Percentiles rank a stretch among this genome's conserved stretches.
These are phyloP conservation scores for Tokudaia tokunoshimensis DNA, from an alignment of 2,797 vertebrate species.

Conservation along the genomic window DNA sequence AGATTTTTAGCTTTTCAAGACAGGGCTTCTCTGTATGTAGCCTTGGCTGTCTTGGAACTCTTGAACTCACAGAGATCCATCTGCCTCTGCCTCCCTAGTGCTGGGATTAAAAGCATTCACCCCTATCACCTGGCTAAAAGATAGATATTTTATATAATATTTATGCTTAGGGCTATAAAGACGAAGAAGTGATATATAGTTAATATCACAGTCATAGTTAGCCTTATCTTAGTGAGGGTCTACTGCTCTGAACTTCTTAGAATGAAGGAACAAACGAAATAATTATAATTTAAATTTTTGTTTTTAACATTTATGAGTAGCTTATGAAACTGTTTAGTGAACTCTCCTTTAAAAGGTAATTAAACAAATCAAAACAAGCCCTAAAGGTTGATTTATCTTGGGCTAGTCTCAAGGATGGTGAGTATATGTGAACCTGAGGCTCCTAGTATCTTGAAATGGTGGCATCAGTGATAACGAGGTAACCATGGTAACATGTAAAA, in stretches of 20 bases:
- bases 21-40: neutral
- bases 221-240: neutral
- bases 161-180: neutral
- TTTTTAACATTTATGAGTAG: neutral
- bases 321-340: constrained; percentile 54
- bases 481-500: neutral
- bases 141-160: constrained; percentile 20
- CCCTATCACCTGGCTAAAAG: neutral
- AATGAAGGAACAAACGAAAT: neutral
- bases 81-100: neutral
- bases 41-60: neutral
- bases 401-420: neutral
- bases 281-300: neutral
- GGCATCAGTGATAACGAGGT: neutral
- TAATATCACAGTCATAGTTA: neutral
- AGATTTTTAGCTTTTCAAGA: neutral
- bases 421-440: neutral
- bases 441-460: neutral
- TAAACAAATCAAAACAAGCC: neutral
- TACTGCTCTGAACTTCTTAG: neutral
- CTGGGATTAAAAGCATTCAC: neutral
- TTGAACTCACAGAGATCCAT: neutral
- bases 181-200: neutral
- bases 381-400: constrained; percentile 19
- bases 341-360: constrained; percentile 42